Conservation (phyloP, 1,140 invertebrate species). For the Drosophila repletoides region DNA sequence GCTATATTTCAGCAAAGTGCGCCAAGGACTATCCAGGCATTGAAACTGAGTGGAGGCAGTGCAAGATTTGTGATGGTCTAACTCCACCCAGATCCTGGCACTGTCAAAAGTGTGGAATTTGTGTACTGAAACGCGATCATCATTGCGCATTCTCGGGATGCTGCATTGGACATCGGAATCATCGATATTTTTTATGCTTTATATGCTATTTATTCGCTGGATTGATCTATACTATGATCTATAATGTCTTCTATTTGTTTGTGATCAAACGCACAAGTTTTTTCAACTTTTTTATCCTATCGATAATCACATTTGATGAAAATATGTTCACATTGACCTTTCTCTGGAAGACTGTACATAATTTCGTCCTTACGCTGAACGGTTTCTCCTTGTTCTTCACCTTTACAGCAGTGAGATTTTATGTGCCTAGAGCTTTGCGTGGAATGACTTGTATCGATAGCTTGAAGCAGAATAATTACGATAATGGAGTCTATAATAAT, state of each 20-base stretch:
- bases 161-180: conserved; percentile 94
- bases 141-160: conserved; percentile 95
- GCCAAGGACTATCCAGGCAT: neutral
- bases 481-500: conserved; percentile 84
- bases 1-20: neutral
- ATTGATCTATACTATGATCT: conserved; percentile 86
- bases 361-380: no score
- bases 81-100: conserved; percentile 96
- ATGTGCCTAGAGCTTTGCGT: neutral
- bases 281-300: no score
- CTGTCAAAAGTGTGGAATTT: conserved; percentile 90
- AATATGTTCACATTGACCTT: no score
- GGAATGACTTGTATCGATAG: neutral
- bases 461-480: neutral
- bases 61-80: conserved; percentile 84
- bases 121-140: conserved; percentile 95
- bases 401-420: neutral
- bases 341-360: no score
- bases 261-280: conserved; percentile 86
- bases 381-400: no score
- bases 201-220: conserved; percentile 90
- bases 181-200: conserved; percentile 93
- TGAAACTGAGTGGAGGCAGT: conserved; percentile 44
- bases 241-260: no score
- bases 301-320: no score